phyloP scores from a whole-genome alignment of 2,113 vertebrate genomes.

The Oryzias curvinotus region DNA sequence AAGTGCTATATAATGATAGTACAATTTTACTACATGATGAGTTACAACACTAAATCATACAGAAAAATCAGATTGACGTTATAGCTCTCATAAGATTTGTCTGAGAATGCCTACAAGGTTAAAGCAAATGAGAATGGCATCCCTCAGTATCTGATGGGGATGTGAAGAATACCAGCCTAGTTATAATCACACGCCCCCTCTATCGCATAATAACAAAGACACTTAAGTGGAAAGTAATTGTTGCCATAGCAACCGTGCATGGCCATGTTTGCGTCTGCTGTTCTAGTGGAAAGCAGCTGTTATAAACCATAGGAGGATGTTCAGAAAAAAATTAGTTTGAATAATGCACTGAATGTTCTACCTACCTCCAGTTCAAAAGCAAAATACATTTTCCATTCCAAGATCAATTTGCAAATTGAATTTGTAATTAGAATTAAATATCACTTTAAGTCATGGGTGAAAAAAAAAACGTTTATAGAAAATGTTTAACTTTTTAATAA shows the following conservation, averaged over 20 bases:
- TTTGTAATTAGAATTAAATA: too few species aligned
- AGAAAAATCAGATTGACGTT: slow-evolving; percentile 11
- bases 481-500: too few species aligned
- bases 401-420: too few species aligned
- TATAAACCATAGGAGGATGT: slow-evolving; percentile 33
- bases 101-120: slow-evolving; percentile 29
- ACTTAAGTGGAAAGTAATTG: slow-evolving; percentile 34
- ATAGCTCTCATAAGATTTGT: slow-evolving; percentile 5
- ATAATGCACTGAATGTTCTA: too few species aligned
- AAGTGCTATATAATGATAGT: not conserved
- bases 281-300: slow-evolving; percentile 31
- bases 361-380: too few species aligned
- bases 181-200: slow-evolving; percentile 29
- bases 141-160: slow-evolving; percentile 27
- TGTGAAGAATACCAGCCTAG: slow-evolving; percentile 42
- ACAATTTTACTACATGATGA: slow-evolving; percentile 7
- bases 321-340: not conserved
- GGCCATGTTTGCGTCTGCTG: slow-evolving; percentile 31
- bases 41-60: not conserved
- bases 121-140: slow-evolving; percentile 26
- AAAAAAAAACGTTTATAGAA: too few species aligned
- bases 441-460: too few species aligned
- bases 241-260: slow-evolving; percentile 46
- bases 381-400: too few species aligned
- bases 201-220: slow-evolving; percentile 42